These are phyloP conservation scores for Spheniscus humboldti DNA, from an alignment of 2,797 vertebrate genomes.

Conservation along the genomic window DNA sequence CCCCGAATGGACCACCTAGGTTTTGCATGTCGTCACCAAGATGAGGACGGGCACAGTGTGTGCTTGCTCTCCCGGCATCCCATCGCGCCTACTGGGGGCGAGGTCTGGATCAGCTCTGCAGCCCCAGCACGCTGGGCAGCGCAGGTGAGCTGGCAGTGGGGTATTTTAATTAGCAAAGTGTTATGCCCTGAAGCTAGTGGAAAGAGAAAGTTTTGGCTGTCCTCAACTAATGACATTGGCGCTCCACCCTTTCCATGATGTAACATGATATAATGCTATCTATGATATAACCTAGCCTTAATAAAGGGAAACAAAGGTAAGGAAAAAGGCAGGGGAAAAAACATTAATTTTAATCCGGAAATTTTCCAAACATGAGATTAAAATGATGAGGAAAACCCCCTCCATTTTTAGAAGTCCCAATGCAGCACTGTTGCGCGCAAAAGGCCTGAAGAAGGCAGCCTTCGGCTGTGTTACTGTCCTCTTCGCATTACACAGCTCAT, in stretches of 20 bases:
- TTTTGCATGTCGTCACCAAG: neutral
- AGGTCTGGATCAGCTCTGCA: neutral
- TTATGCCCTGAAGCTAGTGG: neutral
- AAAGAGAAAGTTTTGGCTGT: neutral
- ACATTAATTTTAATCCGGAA: neutral
- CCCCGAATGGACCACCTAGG: neutral
- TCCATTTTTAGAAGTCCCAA: neutral
- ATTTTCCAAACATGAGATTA: neutral
- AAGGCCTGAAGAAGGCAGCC: neutral
- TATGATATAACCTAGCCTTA: neutral
- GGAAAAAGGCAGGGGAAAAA: neutral
- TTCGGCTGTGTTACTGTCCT: neutral
- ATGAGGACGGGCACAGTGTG: neutral
- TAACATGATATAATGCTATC: neutral
- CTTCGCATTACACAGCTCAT: slow-evolving; percentile 27
- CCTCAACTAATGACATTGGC: neutral
- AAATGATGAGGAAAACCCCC: neutral
- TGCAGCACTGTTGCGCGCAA: neutral
- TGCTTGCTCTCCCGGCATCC: neutral
- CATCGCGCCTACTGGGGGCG: fast-evolving
- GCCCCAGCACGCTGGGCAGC: neutral
- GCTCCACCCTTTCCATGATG: neutral
- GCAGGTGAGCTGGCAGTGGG: neutral
- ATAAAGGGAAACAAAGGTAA: neutral
- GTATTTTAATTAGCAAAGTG: neutral